Evolutionary conservation across 2,888 invertebrate species (phyloP).

Genomic region (Eupithecia vulgata): DNA sequence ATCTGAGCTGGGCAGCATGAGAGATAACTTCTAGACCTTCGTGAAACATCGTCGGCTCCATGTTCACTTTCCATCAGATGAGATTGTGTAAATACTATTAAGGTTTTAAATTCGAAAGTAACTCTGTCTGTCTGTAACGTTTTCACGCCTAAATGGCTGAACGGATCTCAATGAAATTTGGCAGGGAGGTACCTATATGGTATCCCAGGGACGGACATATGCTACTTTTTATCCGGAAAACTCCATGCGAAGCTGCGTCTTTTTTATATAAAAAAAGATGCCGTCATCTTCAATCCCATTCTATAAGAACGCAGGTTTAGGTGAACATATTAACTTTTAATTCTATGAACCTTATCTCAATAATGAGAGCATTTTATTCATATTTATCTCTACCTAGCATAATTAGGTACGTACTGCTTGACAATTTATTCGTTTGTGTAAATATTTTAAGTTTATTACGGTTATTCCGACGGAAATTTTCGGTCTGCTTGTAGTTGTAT

Average conservation of each 20-base stretch:
- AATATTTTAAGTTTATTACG: slow-evolving; percentile 59
- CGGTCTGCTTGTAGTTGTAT: background rate
- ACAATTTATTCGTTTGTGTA: slow-evolving; percentile 39
- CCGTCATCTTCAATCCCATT: background rate
- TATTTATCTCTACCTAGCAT: slow-evolving; percentile 39
- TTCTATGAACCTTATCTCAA: slow-evolving; percentile 27
- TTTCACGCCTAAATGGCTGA: too few relatives aligned
- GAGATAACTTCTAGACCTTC: background rate
- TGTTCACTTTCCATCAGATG: too few relatives aligned
- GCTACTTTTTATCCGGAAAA: too few relatives aligned
- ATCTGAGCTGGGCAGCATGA: background rate
- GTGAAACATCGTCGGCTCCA: too few relatives aligned
- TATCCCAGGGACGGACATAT: too few relatives aligned
- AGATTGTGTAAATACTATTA: too few relatives aligned
- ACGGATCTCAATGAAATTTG: too few relatives aligned
- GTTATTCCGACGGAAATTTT: slow-evolving; percentile 49
- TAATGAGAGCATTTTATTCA: slow-evolving; percentile 25
- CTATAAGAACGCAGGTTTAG: background rate
- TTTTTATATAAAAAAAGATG: too few relatives aligned
- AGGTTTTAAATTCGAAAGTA: too few relatives aligned
- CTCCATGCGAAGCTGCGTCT: too few relatives aligned
- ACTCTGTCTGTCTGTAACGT: too few relatives aligned
- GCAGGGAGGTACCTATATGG: too few relatives aligned
- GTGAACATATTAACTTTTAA: slow-evolving; percentile 19
- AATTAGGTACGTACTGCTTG: slow-evolving; percentile 33